Percentiles rank a stretch among this genome's conserved stretches.
Conservation (phyloP, 2,797 vertebrate genomes). For the Otolemur crassicaudatus region DNA sequence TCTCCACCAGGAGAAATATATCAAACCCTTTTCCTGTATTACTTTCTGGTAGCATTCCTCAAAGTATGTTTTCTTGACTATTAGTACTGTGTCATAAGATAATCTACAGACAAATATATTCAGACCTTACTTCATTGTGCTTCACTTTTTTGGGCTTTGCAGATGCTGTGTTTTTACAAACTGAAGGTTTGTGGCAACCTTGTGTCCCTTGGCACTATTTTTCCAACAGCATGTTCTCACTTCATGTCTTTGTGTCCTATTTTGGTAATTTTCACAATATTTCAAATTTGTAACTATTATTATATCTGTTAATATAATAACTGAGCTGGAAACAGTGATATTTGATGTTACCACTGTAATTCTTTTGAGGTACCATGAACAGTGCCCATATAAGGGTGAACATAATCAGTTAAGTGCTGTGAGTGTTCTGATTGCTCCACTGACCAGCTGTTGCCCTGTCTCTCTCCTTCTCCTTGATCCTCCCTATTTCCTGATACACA, state of each 20-base stretch:
- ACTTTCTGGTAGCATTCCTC: background rate
- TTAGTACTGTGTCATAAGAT: background rate
- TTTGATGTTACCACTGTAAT: background rate
- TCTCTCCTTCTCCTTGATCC: background rate
- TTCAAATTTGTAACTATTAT: background rate
- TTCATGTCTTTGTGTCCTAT: background rate
- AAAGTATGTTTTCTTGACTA: background rate
- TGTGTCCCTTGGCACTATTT: background rate
- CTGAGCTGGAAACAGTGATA: background rate
- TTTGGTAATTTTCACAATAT: background rate
- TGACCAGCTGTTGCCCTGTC: background rate
- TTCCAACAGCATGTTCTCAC: background rate
- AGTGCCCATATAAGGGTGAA: background rate
- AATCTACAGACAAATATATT: background rate
- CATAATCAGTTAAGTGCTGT: background rate
- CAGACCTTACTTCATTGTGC: background rate
- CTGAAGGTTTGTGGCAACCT: background rate
- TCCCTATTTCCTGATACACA: background rate
- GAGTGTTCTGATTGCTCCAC: background rate
- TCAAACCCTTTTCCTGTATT: background rate
- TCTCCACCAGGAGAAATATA: background rate
- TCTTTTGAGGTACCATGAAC: background rate
- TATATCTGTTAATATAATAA: background rate
- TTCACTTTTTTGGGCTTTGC: background rate
- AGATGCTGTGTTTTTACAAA: background rate